Evolutionary conservation across 23 tunicate species (phyloP), one percentile per base, ranked within the genome.

Genomic region (Oikopleura albicans): DNA sequence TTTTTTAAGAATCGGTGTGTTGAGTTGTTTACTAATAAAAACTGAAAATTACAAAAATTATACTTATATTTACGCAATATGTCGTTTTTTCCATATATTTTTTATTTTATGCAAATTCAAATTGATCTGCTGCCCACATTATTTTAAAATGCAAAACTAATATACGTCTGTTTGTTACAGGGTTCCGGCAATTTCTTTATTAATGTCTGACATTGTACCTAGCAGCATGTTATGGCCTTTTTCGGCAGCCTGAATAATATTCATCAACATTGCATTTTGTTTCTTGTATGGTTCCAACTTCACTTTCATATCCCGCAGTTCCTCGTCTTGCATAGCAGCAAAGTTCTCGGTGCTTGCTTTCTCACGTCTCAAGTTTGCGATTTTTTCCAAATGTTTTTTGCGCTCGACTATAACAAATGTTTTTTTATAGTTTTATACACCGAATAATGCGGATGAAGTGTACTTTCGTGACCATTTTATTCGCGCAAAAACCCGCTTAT

Each of bases 181-280:
- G 22, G 63, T 49, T 49, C 63, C 63, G 22, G 63, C 12, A 8
- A 71, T 71, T 29, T 71, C 79, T 71, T 71, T 71, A 37, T 71
- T 71, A 29, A 71, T 71, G 37, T 29, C 35, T 4, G 79, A 16
- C 79, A 71, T 71, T 71, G 79, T 71, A 12, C 34, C 35, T 37
- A 71, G 37, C 33, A 71, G 79, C 79, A 71, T 71, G 37, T 71
- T 71, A 29, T 71, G 79, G 31, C 79, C 79, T 37, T 71, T 71
- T 71, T 71, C 79, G 33, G 79, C 79, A 12, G 79, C 79, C 4
- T 16, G 35, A 71, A 71, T 29, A 37, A 71, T 71, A 29, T 71
- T 71, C 79, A 71, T 71, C 79, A 71, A 37, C 79, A 71, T 71
- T 71, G 79, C 79, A 71, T 71, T 71, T 71, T 71, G 79, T 29